Evolutionary conservation across 2,797 vertebrate genomes (phyloP), one percentile per base, ranked within the genome.

Genomic region (Amphiprion clarkii): DNA sequence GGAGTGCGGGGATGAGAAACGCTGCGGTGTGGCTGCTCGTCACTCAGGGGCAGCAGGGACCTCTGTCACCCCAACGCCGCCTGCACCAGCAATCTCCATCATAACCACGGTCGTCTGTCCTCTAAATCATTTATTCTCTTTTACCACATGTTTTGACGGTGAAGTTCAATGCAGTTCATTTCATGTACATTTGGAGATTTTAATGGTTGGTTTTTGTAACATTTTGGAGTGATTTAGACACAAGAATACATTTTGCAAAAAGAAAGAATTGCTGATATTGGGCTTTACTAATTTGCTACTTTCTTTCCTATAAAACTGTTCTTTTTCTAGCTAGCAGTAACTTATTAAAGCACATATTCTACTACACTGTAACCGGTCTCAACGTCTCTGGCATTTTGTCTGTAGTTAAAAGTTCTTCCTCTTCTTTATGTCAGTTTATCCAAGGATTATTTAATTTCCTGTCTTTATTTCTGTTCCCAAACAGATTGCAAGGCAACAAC

Each of bases 401-500:
- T 8, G 3, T 39, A 39, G 9, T 39, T 39, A 17, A 14, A 44
- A n/a, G 44, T 46, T 46, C 46, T 2, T 59, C 48, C 49, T 68
- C 12, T 46, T 74, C 17, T 63, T 55, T 12, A 63, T 40, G 29
- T 49, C 25, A 40, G 27, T 55, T 62, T 62, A n/a, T 78, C 7
- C 13, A 5, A n/a, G 2, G 19, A 52, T 70, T 5, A 27, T 69
- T 68, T 59, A n/a, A 82, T 71, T 33, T 31, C 16, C n/a, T 3
- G 0, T 23, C 0, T 65, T 65, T 74, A 19, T 53, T 84, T 58
- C 42, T 83, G 48, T 94, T 87, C 94, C 91, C 92, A 85, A 89
- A 87, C 93, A 99, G 98, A 99, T 99, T 88, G 98, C 98, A 85
- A 96, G 98, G 96, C 98, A 99, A 95, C 98, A 99, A 93, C 98